Evolutionary conservation across 2,113 vertebrate species (phyloP).

Genomic region (Dicaeum eximium): DNA sequence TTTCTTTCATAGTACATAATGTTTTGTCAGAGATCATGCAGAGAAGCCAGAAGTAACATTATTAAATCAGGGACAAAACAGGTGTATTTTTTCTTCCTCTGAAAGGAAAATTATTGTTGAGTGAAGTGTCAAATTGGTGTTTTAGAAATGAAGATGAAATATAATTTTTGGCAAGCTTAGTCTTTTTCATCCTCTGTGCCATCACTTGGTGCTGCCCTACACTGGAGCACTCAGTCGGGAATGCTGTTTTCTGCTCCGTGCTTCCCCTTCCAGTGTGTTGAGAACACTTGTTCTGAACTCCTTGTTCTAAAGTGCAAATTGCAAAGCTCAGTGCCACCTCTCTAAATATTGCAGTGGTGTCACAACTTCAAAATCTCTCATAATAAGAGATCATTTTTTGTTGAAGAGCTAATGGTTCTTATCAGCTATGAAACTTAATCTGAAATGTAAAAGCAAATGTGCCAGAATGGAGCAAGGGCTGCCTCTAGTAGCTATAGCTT

Average conservation of each 20-base stretch:
- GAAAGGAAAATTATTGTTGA: neutral
- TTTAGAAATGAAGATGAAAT: neutral
- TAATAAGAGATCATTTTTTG: neutral
- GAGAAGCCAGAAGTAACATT: constrained; percentile 6
- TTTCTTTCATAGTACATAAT: neutral
- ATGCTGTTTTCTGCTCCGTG: neutral
- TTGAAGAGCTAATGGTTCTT: neutral
- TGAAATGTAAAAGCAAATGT: neutral
- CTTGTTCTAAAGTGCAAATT: neutral
- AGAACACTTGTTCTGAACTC: neutral
- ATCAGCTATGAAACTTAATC: neutral
- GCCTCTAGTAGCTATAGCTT: neutral
- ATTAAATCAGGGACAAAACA: neutral
- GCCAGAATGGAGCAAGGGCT: neutral
- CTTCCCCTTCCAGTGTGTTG: neutral
- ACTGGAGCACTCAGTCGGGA: neutral
- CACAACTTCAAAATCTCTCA: neutral
- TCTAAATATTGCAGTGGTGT: neutral
- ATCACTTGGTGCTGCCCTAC: neutral
- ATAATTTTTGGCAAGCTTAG: neutral
- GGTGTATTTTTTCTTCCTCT: neutral
- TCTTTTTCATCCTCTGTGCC: neutral
- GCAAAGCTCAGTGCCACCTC: neutral
- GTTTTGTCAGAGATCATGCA: neutral
- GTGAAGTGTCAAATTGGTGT: neutral